phyloP scores from a whole-genome alignment of 2,888 invertebrate genomes.

The Pycnomerus fuliginosus region DNA sequence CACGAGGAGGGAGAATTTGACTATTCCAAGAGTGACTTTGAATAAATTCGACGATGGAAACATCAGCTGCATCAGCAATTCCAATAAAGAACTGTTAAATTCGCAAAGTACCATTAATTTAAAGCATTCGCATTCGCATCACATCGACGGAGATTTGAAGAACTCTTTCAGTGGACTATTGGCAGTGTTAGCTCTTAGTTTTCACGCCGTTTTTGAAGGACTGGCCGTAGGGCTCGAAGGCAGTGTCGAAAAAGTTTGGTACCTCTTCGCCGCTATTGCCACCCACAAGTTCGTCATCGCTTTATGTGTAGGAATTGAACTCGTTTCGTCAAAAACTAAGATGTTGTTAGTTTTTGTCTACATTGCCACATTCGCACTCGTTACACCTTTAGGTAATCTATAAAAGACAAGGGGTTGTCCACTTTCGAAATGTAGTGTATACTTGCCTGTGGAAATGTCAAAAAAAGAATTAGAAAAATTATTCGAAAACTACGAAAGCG shows the following conservation, averaged over 20 bases:
- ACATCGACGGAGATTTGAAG: conserved; percentile 31
- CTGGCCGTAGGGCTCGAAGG: conserved; percentile 66
- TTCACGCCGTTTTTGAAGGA: conserved; percentile 70
- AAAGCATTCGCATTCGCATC: conserved; percentile 27
- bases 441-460: too few species aligned
- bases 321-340: conserved; percentile 58
- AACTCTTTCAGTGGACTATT: conserved; percentile 64
- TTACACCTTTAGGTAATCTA: conserved; percentile 63
- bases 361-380: conserved; percentile 63
- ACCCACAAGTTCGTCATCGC: conserved; percentile 67
- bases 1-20: conserved; percentile 39
- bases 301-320: conserved; percentile 66
- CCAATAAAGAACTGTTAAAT: conserved; percentile 45
- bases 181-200: conserved; percentile 65
- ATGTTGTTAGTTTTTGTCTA: conserved; percentile 56
- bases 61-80: conserved; percentile 44
- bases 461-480: too few species aligned
- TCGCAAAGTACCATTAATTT: conserved; percentile 33
- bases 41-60: conserved; percentile 46
- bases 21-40: conserved; percentile 47
- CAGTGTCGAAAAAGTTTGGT: conserved; percentile 60
- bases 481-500: too few species aligned
- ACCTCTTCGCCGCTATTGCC: conserved; percentile 64
- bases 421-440: too few species aligned
- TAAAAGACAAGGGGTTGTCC: too few species aligned